Evolutionary conservation across 2,797 vertebrate genomes (phyloP).

Genomic region (Capromys pilorides): DNA sequence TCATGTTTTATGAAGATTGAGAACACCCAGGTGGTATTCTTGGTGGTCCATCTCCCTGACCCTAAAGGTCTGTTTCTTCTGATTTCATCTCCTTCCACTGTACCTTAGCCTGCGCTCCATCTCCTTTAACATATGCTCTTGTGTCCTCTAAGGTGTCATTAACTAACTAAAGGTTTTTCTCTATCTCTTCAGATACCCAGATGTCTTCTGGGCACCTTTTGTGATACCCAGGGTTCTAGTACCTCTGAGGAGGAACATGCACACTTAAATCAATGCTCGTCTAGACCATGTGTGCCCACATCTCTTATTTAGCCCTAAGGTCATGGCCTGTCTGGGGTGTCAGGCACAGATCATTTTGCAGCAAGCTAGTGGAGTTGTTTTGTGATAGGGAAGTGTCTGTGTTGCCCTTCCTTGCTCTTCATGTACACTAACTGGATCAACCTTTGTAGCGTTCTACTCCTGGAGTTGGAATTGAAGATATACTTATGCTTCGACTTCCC

Average conservation of each 20-base stretch:
- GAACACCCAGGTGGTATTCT: neutral
- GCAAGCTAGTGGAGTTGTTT: constrained; percentile 11
- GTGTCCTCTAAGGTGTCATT: neutral
- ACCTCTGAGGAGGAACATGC: neutral
- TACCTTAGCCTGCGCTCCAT: neutral
- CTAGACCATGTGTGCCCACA: neutral
- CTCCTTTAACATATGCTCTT: constrained; percentile 16
- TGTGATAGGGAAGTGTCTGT: neutral
- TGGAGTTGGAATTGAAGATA: neutral
- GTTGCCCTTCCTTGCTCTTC: neutral
- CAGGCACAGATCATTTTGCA: neutral
- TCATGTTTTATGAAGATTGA: neutral
- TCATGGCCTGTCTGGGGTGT: neutral
- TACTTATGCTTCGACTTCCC: neutral
- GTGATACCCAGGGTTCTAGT: neutral
- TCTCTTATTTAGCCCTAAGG: neutral
- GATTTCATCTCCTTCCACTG: neutral
- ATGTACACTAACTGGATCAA: neutral
- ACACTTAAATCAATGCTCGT: neutral
- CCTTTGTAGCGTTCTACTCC: neutral
- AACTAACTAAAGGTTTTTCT: neutral
- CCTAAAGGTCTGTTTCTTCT: neutral
- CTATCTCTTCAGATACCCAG: neutral
- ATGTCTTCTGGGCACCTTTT: neutral
- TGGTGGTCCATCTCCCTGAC: neutral